Conservation (phyloP, 2,888 invertebrate species). For the Odontocerum albicorne region DNA sequence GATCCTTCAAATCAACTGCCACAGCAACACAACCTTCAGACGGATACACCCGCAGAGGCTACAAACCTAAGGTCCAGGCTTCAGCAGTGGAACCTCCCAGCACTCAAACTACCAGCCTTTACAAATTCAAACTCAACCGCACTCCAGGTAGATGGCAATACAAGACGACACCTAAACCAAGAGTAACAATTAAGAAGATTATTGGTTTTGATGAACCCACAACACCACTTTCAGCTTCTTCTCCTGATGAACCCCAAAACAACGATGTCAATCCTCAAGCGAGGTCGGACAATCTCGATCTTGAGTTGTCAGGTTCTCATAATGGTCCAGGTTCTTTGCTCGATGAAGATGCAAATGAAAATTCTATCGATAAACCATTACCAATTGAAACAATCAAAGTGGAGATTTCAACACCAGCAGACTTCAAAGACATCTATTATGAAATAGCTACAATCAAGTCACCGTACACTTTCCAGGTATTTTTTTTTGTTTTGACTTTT, state of each 20-base stretch:
- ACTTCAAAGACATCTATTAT: constrained; percentile 83
- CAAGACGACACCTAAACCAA: constrained; percentile 85
- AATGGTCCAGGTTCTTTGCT: constrained; percentile 61
- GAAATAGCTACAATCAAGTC: constrained; percentile 90
- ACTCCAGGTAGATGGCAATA: constrained; percentile 89
- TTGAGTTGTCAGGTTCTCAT: constrained; percentile 74
- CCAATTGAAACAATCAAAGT: constrained; percentile 83
- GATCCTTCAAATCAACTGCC: constrained; percentile 50
- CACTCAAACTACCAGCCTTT: constrained; percentile 62
- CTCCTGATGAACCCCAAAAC: constrained; percentile 50
- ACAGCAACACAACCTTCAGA: constrained; percentile 49
- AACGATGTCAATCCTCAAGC: constrained; percentile 61
- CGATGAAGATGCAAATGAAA: constrained; percentile 64
- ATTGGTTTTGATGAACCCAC: constrained; percentile 59
- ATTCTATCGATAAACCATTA: constrained; percentile 64
- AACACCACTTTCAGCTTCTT: constrained; percentile 51
- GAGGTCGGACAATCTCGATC: constrained; percentile 62
- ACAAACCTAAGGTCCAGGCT: constrained; percentile 67
- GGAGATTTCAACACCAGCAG: constrained; percentile 85
- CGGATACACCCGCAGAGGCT: constrained; percentile 60
- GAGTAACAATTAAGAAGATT: constrained; percentile 77
- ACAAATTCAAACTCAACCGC: constrained; percentile 80
- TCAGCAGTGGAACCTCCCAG: constrained; percentile 58
- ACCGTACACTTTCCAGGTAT: constrained; percentile 87
- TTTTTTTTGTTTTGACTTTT: constrained; percentile 13